Conservation (phyloP, 23 tunicate species). For the Botrylloides violaceus region DNA sequence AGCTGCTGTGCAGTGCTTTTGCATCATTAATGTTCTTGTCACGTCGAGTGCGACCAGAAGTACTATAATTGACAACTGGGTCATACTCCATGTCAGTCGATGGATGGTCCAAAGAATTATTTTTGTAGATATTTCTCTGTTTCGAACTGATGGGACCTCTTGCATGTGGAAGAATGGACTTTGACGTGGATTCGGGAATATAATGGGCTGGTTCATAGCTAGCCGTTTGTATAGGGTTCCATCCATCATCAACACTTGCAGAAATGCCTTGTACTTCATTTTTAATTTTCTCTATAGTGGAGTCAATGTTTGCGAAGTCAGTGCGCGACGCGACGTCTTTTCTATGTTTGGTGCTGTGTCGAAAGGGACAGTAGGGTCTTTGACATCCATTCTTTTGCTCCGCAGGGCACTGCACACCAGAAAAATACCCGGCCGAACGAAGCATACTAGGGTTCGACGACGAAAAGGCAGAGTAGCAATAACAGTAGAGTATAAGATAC, state of each 20-base stretch:
- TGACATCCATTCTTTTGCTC: conserved; percentile 11
- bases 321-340: conserved; percentile 3
- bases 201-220: conserved; percentile 21
- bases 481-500: too few species aligned
- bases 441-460: conserved; percentile 37
- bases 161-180: neutral
- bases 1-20: neutral
- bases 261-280: conserved; percentile 6
- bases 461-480: too few species aligned
- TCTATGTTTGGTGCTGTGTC: conserved; percentile 17
- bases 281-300: conserved; percentile 32
- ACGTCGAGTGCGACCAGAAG: neutral
- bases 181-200: neutral
- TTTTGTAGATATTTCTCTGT: conserved; percentile 13
- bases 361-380: conserved; percentile 67
- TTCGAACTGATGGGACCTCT: neutral
- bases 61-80: conserved; percentile 61
- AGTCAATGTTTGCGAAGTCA: neutral
- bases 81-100: conserved; percentile 67
- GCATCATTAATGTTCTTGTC: neutral
- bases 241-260: neutral
- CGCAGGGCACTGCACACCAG: conserved; percentile 40
- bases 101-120: conserved; percentile 7
- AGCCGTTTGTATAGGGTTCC: conserved; percentile 21
- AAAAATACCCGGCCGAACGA: conserved; percentile 43